phyloP scores from a whole-genome alignment of 2,113 vertebrate species.

The Anoura caudifer region DNA sequence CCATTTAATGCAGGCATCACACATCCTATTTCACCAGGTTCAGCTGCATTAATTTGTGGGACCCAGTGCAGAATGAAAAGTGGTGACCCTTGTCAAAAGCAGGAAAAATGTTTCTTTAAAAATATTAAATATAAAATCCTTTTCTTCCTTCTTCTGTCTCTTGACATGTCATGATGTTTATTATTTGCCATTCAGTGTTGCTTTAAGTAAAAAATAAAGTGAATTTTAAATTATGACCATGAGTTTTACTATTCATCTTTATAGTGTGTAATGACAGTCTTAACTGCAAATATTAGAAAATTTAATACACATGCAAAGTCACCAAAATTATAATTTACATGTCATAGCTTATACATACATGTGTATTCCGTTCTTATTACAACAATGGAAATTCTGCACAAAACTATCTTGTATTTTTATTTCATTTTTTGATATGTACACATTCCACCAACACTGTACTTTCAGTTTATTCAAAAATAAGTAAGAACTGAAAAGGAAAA shows the following conservation, averaged over 20 bases:
- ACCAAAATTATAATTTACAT: not conserved
- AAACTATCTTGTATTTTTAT: not conserved
- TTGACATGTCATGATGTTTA: not conserved
- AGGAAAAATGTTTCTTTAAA: not conserved
- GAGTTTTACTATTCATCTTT: not conserved
- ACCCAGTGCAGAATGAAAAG: not conserved
- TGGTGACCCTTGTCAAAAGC: not conserved
- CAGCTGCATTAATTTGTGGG: not conserved
- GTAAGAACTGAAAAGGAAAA: not conserved
- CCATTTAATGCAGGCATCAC: not conserved
- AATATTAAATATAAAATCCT: not conserved
- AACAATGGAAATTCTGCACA: not conserved
- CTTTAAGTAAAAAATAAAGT: not conserved
- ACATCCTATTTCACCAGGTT: not conserved
- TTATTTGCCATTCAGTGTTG: not conserved
- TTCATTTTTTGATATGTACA: not conserved
- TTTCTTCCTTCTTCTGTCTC: not conserved
- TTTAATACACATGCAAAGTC: not conserved
- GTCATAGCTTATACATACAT: not conserved
- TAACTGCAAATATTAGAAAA: not conserved
- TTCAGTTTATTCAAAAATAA: not conserved
- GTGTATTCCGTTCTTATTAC: not conserved
- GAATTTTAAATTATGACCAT: not conserved
- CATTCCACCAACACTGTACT: not conserved
- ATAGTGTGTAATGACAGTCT: not conserved